Conservation (phyloP, 2,888 invertebrate species). For the Exephanes ischioxanthus region DNA sequence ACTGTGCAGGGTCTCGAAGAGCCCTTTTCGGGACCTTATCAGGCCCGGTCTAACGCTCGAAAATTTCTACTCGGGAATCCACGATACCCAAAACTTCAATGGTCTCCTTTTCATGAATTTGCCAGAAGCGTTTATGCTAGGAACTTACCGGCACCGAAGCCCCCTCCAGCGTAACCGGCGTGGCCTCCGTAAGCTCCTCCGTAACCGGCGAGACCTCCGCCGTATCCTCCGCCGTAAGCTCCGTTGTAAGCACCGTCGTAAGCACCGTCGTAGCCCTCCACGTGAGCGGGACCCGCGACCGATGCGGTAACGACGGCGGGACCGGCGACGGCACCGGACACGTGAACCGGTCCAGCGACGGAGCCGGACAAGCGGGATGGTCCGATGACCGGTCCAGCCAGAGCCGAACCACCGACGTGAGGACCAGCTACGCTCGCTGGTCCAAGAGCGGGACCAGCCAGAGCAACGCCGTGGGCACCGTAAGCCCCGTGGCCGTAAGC, state of each 20-base stretch:
- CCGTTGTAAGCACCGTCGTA: slow-evolving; percentile 70
- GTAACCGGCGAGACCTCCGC: slow-evolving; percentile 45
- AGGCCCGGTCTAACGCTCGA: too few species aligned
- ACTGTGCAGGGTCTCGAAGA: too few species aligned
- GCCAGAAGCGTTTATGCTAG: neutral
- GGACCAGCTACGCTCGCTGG: slow-evolving; percentile 79
- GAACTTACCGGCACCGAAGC: slow-evolving; percentile 54
- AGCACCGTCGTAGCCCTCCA: slow-evolving; percentile 76
- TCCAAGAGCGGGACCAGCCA: slow-evolving; percentile 80
- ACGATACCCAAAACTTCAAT: neutral
- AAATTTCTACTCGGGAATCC: too few species aligned
- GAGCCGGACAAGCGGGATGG: slow-evolving; percentile 81
- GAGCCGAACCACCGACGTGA: slow-evolving; percentile 76
- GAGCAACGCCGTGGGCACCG: slow-evolving; percentile 78
- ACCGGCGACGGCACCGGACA: slow-evolving; percentile 83
- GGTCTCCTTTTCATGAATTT: neutral
- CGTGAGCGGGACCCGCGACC: slow-evolving; percentile 81
- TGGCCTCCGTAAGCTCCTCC: slow-evolving; percentile 55
- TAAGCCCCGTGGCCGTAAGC: slow-evolving; percentile 68
- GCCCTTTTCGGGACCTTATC: too few species aligned
- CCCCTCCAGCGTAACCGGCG: slow-evolving; percentile 44
- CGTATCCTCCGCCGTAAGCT: slow-evolving; percentile 55
- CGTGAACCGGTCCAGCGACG: slow-evolving; percentile 80
- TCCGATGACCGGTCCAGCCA: slow-evolving; percentile 81
- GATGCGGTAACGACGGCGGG: slow-evolving; percentile 80